Percentiles rank a stretch among this genome's conserved stretches.
phyloP scores from a whole-genome alignment of 2,113 vertebrate genomes.

The Cyanoliseus patagonus region DNA sequence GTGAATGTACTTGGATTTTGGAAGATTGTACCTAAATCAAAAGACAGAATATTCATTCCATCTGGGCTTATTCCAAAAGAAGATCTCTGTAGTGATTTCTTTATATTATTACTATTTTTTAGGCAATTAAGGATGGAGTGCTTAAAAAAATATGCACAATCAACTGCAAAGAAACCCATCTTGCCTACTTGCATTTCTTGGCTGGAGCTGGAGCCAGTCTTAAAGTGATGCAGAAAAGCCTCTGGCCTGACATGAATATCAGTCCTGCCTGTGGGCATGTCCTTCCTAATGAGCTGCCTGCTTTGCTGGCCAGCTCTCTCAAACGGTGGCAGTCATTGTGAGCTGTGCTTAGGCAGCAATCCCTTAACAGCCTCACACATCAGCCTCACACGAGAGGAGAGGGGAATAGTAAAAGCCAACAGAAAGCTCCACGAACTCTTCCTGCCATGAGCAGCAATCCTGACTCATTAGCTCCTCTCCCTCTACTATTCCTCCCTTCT shows the following conservation, averaged over 20 bases:
- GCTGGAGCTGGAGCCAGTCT: not conserved
- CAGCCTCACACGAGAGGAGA: not conserved
- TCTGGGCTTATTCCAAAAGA: not conserved
- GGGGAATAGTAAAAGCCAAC: not conserved
- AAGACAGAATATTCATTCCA: not conserved
- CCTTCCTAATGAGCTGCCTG: not conserved
- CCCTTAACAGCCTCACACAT: not conserved
- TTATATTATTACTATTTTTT: not conserved
- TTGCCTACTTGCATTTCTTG: not conserved
- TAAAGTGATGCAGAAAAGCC: not conserved
- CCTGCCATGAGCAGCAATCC: not conserved
- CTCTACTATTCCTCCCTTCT: not conserved
- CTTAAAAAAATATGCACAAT: not conserved
- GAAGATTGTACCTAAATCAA: not conserved
- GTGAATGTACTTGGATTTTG: not conserved
- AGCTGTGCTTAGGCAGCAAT: not conserved
- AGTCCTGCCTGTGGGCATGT: not conserved
- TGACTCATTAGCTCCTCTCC: not conserved
- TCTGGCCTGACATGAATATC: not conserved
- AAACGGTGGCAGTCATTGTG: fast-evolving
- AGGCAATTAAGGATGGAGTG: not conserved
- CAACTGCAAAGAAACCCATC: not conserved
- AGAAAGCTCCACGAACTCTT: not conserved
- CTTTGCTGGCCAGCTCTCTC: not conserved
- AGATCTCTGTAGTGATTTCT: not conserved